phyloP scores from a whole-genome alignment of 2,888 invertebrate species.

The Lasioglossum lativentre region DNA sequence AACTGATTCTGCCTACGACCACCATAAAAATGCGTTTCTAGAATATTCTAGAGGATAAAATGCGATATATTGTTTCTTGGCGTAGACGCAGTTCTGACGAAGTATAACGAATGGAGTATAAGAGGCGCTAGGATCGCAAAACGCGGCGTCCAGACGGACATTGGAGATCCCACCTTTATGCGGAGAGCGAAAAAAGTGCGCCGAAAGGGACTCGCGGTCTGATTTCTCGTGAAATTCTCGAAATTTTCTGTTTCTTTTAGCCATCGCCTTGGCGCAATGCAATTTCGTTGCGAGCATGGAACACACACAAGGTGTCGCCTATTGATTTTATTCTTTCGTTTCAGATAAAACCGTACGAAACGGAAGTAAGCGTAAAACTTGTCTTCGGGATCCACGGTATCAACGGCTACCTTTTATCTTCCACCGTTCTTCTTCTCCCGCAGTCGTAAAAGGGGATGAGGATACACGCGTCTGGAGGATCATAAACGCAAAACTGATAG shows the following conservation, averaged over 20 bases:
- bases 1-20: no score
- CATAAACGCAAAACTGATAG: not conserved
- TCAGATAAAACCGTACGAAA: not conserved
- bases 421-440: not conserved
- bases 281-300: not conserved
- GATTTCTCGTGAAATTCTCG: not conserved
- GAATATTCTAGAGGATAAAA: no score
- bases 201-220: not conserved
- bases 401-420: not conserved
- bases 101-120: no score
- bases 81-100: no score
- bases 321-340: not conserved
- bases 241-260: not conserved
- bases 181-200: no score
- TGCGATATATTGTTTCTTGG: no score
- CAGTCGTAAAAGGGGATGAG: constrained; percentile 6
- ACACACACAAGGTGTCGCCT: not conserved
- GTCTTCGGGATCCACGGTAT: not conserved
- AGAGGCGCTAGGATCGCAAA: no score
- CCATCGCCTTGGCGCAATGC: no score
- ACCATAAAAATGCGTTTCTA: no score
- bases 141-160: no score
- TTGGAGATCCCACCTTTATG: no score
- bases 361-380: not conserved
- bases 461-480: not conserved